Evolutionary conservation across 2,888 invertebrate genomes (phyloP).

Genomic region (Diabrotica balteata): DNA sequence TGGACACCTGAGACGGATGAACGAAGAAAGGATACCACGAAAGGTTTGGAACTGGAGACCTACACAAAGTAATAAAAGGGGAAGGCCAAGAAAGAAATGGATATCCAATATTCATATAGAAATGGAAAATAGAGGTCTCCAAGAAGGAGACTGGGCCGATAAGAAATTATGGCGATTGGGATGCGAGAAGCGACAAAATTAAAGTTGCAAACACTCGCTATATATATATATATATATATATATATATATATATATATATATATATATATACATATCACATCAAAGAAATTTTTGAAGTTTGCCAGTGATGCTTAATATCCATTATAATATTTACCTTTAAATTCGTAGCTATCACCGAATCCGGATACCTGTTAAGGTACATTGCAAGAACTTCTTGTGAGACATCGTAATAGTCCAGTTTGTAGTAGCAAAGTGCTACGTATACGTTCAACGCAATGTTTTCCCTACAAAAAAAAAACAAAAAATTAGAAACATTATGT

Average conservation of each 20-base stretch:
- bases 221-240: not conserved
- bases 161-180: no score
- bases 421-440: constrained; percentile 97
- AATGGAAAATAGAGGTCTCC: no score
- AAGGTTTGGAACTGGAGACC: no score
- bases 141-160: no score
- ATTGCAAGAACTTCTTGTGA: constrained; percentile 96
- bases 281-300: not conserved
- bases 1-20: no score
- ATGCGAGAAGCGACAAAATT: no score
- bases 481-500: not conserved
- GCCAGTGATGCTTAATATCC: not conserved
- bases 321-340: constrained; percentile 70
- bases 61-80: no score
- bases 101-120: no score
- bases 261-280: no score
- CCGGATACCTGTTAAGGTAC: constrained; percentile 89
- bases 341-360: constrained; percentile 95
- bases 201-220: no score
- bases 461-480: constrained; percentile 67
- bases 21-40: no score
- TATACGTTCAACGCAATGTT: constrained; percentile 96
- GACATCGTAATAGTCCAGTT: constrained; percentile 97
- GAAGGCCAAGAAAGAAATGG: no score
- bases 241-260: not conserved